Percentiles rank a stretch among this genome's conserved stretches.
Conservation (phyloP, 2,888 invertebrate species). For the Monoplex corrugatus region DNA sequence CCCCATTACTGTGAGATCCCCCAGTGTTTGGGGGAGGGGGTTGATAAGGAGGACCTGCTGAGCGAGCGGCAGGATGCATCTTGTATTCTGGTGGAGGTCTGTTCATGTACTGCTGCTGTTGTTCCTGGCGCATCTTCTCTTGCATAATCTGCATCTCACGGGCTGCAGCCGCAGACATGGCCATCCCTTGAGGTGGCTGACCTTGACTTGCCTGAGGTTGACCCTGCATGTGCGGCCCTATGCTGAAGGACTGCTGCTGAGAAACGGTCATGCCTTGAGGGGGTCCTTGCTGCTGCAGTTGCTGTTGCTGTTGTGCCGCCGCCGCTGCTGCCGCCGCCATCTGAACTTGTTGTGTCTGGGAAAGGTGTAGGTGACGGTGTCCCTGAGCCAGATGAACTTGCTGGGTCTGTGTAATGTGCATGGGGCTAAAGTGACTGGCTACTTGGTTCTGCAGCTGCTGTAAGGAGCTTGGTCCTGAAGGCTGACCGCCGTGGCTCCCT, state of each 20-base stretch:
- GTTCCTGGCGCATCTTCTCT: slow-evolving; percentile 55
- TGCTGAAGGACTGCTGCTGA: slow-evolving; percentile 71
- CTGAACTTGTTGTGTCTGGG: slow-evolving; percentile 77
- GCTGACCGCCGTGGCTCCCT: slow-evolving; percentile 58
- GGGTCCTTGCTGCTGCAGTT: slow-evolving; percentile 59
- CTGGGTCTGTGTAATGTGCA: slow-evolving; percentile 93
- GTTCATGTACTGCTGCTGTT: slow-evolving; percentile 73
- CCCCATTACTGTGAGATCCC: slow-evolving; percentile 54
- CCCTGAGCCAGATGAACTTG: slow-evolving; percentile 82
- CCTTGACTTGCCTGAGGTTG: slow-evolving; percentile 58
- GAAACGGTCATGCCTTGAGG: slow-evolving; percentile 67
- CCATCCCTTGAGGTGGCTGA: slow-evolving; percentile 61
- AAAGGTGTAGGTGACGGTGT: slow-evolving; percentile 73
- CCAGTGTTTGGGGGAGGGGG: slow-evolving; percentile 30
- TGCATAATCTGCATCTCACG: slow-evolving; percentile 62
- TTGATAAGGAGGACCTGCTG: slow-evolving; percentile 48
- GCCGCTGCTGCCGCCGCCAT: slow-evolving; percentile 64
- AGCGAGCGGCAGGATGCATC: slow-evolving; percentile 65
- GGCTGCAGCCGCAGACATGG: slow-evolving; percentile 65
- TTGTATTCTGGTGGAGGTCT: slow-evolving; percentile 94
- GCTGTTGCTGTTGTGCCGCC: slow-evolving; percentile 64
- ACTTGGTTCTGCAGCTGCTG: slow-evolving; percentile 79
- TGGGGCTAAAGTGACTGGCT: slow-evolving; percentile 86
- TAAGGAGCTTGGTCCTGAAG: slow-evolving; percentile 69
- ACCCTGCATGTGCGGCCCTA: slow-evolving; percentile 57